Evolutionary conservation across 2,888 invertebrate species (phyloP).

Genomic region (Blomia tropicalis): DNA sequence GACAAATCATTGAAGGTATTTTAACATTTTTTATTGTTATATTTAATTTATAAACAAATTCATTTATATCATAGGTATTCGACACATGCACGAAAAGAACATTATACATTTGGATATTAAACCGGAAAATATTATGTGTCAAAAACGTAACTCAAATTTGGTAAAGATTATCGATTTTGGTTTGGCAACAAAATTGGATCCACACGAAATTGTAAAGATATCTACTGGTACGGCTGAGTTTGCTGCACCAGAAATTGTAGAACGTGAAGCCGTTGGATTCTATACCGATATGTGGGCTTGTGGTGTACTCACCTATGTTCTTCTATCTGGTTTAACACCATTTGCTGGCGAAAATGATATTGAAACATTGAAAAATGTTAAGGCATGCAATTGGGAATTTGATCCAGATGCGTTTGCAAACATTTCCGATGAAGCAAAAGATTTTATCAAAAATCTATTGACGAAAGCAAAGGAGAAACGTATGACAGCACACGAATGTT

Average conservation of each 20-base stretch:
- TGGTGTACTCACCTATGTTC: constrained; percentile 91
- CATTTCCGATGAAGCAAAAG: constrained; percentile 91
- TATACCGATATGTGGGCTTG: constrained; percentile 99
- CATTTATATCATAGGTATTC: too few species aligned
- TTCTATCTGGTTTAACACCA: constrained; percentile 93
- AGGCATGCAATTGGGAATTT: constrained; percentile 97
- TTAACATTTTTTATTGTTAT: too few species aligned
- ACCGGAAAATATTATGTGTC: constrained; percentile 99
- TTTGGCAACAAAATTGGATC: constrained; percentile 91
- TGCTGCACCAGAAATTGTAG: constrained; percentile 97
- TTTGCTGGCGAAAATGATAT: constrained; percentile 98
- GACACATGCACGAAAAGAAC: constrained; percentile 98
- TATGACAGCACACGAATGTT: constrained; percentile 93
- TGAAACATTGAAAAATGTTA: constrained; percentile 92
- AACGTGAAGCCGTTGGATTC: constrained; percentile 95
- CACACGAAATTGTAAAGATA: constrained; percentile 95
- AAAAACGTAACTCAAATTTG: constrained; percentile 80
- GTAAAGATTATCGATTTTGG: constrained; percentile 99
- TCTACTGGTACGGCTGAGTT: constrained; percentile 98
- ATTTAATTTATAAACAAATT: too few species aligned
- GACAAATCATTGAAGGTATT: constrained; percentile 95
- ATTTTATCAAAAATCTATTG: constrained; percentile 84
- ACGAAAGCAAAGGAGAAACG: constrained; percentile 89
- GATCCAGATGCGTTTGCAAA: constrained; percentile 56
- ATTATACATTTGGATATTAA: constrained; percentile 77